Base-by-base conservation (phyloP, 2,888 invertebrate species). In the Fissipunctia ypsillon region DNA sequence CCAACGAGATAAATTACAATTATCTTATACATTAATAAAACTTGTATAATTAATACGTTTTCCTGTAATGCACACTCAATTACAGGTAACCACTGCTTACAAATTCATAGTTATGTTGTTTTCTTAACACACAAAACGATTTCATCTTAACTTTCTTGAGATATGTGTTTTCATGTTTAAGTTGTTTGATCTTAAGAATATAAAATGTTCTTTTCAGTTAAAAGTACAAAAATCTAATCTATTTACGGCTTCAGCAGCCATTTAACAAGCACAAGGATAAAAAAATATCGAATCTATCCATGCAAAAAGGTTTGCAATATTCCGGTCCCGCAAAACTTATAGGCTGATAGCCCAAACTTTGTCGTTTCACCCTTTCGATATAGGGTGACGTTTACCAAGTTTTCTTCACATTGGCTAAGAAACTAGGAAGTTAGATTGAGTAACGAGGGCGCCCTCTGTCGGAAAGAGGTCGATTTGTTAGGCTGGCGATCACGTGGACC, bases 381-480 rank as follows among this genome's bases (percentile, higher is more conserved):
- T 77, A 85, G 73, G 80, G 83, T 83, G 86, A 86, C 85, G 83
- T 87, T 87, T 69, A 64, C 68, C 69, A 80, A 82, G 83, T 84
- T 89, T 78, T 74, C 81, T 76, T 81, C 76, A 88, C 84, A 86
- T 87, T 83, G 84, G 81, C 76, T 70, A 81, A 88, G 79, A 66
- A 78, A 80, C 78, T 79, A 64, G 84, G 84, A 88, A 88, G 88
- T 90, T 85, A 85, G 87, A 89, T 89, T 90, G 89, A 91, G 90
- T 90, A 91, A 91, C 89, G 88, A 81, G 80, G 87, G 86, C 84
- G 85, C 83, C 84, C 78, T 79, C 87, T 81, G 68, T 67, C 76
- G 85, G 84, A 83, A 87, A 87, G 84, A 86, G 88, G 87, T 84
- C 91, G 89, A 93, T 93, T 92, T 93, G 92, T 92, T 89, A 88